Evolutionary conservation across 1,140 invertebrate genomes (phyloP).

Genomic region (Macrobrachium rosenbergii): DNA sequence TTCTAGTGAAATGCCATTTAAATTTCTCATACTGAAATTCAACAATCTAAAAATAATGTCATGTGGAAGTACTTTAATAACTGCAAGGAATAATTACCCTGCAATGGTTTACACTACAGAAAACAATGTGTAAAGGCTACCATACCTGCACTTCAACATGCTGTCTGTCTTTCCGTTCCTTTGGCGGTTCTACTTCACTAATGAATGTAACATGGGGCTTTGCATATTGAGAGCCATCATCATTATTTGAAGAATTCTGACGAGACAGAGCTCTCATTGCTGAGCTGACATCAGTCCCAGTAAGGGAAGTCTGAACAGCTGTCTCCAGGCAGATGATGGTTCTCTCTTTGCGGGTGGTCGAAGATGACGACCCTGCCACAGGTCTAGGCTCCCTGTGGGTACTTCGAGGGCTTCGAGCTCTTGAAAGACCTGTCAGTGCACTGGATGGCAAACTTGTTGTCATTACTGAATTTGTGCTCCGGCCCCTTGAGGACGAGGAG

Average conservation of each 20-base stretch:
- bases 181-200: conserved; percentile 28
- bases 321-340: conserved; percentile 85
- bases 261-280: conserved; percentile 75
- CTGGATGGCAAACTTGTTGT: conserved; percentile 68
- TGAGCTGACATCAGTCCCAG: conserved; percentile 79
- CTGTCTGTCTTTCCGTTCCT: conserved; percentile 26
- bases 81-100: too few species aligned
- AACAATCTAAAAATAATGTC: too few species aligned
- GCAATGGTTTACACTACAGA: too few species aligned
- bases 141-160: conserved; percentile 64
- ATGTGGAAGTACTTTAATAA: too few species aligned
- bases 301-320: conserved; percentile 80
- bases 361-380: conserved; percentile 69
- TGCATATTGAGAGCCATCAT: conserved; percentile 30
- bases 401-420: conserved; percentile 67
- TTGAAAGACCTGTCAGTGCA: conserved; percentile 68
- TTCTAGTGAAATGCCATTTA: too few species aligned
- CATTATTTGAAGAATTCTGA: conserved; percentile 34
- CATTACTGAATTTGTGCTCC: conserved; percentile 68
- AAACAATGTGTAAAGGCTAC: too few species aligned
- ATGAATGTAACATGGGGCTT: conserved; percentile 39
- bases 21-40: too few species aligned
- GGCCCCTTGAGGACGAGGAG: conserved; percentile 18
- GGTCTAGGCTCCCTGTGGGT: conserved; percentile 68
- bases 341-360: conserved; percentile 68